Percentiles rank a stretch among this genome's conserved stretches.
These are phyloP conservation scores for Volucella inanis DNA, from an alignment of 2,888 invertebrate species.

Conservation along the genomic window DNA sequence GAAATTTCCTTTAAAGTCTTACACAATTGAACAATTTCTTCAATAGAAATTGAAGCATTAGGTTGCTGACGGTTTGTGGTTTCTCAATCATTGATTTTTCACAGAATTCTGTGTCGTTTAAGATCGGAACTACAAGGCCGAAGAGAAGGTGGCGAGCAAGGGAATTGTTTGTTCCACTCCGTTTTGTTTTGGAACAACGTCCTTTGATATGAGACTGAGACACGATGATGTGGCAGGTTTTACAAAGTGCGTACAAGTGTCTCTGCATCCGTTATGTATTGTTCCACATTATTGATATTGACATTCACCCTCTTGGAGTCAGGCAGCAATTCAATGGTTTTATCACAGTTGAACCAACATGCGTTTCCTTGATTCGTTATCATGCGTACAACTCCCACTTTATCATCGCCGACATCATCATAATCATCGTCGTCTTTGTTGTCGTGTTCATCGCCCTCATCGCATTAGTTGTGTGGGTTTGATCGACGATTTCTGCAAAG, in stretches of 20 bases:
- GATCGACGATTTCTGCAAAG: constrained; percentile 81
- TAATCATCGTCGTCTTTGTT: constrained; percentile 77
- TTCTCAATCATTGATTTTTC: constrained; percentile 82
- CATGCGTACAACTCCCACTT: constrained; percentile 75
- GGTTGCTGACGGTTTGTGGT: constrained; percentile 76
- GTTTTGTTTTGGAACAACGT: constrained; percentile 85
- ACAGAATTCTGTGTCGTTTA: constrained; percentile 94
- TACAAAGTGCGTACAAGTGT: constrained; percentile 88
- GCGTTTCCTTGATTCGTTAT: constrained; percentile 30
- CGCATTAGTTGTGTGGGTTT: constrained; percentile 75
- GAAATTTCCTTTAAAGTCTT: too few species aligned
- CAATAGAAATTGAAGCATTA: constrained; percentile 87
- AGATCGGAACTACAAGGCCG: constrained; percentile 90
- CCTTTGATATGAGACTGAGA: constrained; percentile 82
- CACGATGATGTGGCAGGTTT: constrained; percentile 89
- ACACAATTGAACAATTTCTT: constrained; percentile 90
- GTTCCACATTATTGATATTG: constrained; percentile 83
- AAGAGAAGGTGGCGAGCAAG: constrained; percentile 92
- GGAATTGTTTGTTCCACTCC: constrained; percentile 87
- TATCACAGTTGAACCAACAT: constrained; percentile 76
- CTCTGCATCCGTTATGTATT: constrained; percentile 82
- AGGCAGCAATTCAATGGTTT: constrained; percentile 86
- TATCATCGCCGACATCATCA: constrained; percentile 78
- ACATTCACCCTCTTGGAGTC: constrained; percentile 85
- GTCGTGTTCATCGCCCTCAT: constrained; percentile 79